Evolutionary conservation across 2,113 vertebrate genomes (phyloP), one percentile per base, ranked within the genome.

Genomic region (Elachura formosa): DNA sequence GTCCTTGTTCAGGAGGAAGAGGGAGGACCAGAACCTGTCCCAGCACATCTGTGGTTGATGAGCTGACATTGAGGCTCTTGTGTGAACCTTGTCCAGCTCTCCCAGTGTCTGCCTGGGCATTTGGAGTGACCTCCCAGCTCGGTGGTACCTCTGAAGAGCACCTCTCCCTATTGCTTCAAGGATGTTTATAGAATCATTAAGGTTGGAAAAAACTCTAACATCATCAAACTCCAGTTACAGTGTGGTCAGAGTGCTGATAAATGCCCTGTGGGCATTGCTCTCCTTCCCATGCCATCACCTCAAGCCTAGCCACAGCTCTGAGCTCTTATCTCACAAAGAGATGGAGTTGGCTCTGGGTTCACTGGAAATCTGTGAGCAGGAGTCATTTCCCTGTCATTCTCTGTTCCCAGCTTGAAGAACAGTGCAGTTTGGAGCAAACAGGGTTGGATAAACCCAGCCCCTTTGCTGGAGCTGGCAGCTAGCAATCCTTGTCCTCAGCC

Each of bases 301-400:
- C 1, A 1, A 28, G 43, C 26, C 11, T 58, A 4, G 4, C 28
- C 0, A 2, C 13, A 16, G 36, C 49, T 20, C 54, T 45, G 54
- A 62, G 31, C 31, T 78, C 21, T 46, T 78, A 45, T 26, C 19
- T 78, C 2, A 1, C 8, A 36, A 14, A 28, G 36, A 0, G 0
- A 4, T 9, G 0, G 0, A 19, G 6, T 62, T 93, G 88, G 46
- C 56, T 62, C 66, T 49, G 64, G 29, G 23, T 13, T 88, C 28
- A 5, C 77, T 91, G 73, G 64, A 84, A 91, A 73, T 12, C 41
- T 33, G 20, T 29, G 41, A 78, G 61, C 84, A 45, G 81, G 86
- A 96, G 62, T 63, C 56, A 51, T 84, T 94, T 12, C 25, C 36
- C 28, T 20, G 54, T 18, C 0, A 0, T 72, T 82, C 33, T 48